Base-by-base conservation (phyloP, 1,140 invertebrate genomes). In the Dreissena polymorpha region DNA sequence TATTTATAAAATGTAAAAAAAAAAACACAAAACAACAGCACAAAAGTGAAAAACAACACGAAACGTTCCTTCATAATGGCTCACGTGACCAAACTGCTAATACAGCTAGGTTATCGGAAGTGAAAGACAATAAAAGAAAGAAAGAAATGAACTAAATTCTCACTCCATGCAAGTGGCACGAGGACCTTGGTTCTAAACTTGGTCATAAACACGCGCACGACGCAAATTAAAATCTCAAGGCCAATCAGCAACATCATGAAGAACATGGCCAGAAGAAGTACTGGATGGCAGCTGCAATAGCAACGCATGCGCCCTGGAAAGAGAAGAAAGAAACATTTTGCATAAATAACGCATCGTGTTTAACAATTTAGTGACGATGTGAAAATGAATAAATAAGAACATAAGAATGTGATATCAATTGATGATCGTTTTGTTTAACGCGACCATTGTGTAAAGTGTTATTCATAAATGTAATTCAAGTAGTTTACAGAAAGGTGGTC, bases 191-290 rank as follows among this genome's bases (percentile, higher is more conserved):
- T 27, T 10, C 82, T 72, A 10, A 83, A 87, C 57, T 83, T 85
- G 18, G 76, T 78, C 0, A 60, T 55, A 68, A 88, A 86, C 14
- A 86, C 87, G 49, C 85, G 84, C 18, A 80, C 81, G 18, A 88
- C 87, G 67, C 82, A 84, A 13, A 85, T 80, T 14, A 81, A 71
- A 12, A 88, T 77, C 68, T 88, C 83, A 14, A 88, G 60, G 23
- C 87, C 87, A 53, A 85, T 85, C 16, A 81, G 68, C n/a, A 88
- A 74, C 87, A 88, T 88, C 13, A 81, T 68, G 77, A 85, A 84
- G 65, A 88, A 88, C 29, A 88, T 83, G 29, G 73, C 85, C 65
- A 88, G 73, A 77, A 88, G 63, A 88, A 84, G 23, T 67, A 83
- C 51, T 88, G 87, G 13, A 88, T 82, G 0, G 85, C 55, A 16